A percentile compares a stretch with the other conserved stretches of the same genome.
phyloP scores from a whole-genome alignment of 2,797 vertebrate species.

The Gallinago stenura region DNA sequence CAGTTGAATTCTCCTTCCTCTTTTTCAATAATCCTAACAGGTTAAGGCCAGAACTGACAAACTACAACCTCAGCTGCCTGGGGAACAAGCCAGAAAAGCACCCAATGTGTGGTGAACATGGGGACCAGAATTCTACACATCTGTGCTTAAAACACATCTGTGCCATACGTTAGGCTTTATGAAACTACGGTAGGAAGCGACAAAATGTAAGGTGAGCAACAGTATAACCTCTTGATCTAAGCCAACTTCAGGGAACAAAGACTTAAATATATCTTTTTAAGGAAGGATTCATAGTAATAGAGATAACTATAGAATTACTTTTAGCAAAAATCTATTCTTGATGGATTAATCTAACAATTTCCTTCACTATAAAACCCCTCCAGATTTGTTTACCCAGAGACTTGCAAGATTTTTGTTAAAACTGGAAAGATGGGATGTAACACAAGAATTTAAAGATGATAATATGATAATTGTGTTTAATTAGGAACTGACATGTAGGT shows the following conservation, averaged over 20 bases:
- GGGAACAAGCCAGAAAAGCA: not conserved
- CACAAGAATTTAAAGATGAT: not conserved
- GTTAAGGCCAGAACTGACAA: not conserved
- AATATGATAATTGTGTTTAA: not conserved
- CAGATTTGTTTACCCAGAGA: not conserved
- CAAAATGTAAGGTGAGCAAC: not conserved
- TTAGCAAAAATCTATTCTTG: not conserved
- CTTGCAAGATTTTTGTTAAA: not conserved
- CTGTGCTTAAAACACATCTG: not conserved
- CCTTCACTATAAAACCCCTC: not conserved
- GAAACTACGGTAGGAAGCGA: not conserved
- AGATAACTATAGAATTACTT: not conserved
- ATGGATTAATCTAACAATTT: not conserved
- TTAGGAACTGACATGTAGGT: not conserved
- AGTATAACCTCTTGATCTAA: not conserved
- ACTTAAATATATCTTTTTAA: not conserved
- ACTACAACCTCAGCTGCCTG: not conserved
- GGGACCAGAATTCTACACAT: not conserved
- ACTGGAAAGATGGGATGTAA: not conserved
- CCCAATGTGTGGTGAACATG: rapidly evolving
- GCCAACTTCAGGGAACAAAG: not conserved
- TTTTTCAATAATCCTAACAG: not conserved
- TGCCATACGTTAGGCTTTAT: not conserved
- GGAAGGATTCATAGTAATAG: not conserved
- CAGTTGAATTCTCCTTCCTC: not conserved